Base-by-base conservation (phyloP, 2,797 vertebrate species). In the Holocentrus rufus region DNA sequence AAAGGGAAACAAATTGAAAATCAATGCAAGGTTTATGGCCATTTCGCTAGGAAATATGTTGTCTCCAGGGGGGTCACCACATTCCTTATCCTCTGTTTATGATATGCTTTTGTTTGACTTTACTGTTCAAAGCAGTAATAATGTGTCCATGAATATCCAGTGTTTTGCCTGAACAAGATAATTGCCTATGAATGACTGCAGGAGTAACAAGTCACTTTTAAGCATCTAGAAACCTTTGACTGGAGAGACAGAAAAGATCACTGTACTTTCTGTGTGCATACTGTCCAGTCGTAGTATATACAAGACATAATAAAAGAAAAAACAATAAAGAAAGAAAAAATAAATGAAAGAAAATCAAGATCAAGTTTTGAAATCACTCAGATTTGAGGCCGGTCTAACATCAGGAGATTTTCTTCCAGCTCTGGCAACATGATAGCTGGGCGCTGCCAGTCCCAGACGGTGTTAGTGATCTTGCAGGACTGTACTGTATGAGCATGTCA, bases 1-100 rank as follows among this genome's bases (percentile, higher is more conserved):
- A 72, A 69, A 65, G 15, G 17, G 17, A 57, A 62, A 47, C 30
- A 78, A 87, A 89, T 75, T 81, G 81, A 76, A 83, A 88, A 87
- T 84, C 79, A 71, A 64, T 91, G 77, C 42, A 63, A 61, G n/a
- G 55, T 84, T 84, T 80, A 83, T 73, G 15, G 18, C 52, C 72
- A 74, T 36, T 89, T 60, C 85, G 76, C 74, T 44, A 66, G 69
- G 67, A 83, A 76, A 79, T 68, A 64, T 50, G 25, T 20, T 5
- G 39, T 81, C 60, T 83, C 52, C 36, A 14, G 53, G 65, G 65
- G n/a, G n/a, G 70, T 78, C 46, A 55, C 57, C 14, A 47, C 66
- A 34, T 56, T 82, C 7, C 27, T 67, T 54, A 60, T 80, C 55
- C 61, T 52, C 31, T 22, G 9, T 15, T 58, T 39, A 63, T 72